Base-by-base conservation (phyloP, 2,888 invertebrate genomes). In the Scaptomyza parva region DNA sequence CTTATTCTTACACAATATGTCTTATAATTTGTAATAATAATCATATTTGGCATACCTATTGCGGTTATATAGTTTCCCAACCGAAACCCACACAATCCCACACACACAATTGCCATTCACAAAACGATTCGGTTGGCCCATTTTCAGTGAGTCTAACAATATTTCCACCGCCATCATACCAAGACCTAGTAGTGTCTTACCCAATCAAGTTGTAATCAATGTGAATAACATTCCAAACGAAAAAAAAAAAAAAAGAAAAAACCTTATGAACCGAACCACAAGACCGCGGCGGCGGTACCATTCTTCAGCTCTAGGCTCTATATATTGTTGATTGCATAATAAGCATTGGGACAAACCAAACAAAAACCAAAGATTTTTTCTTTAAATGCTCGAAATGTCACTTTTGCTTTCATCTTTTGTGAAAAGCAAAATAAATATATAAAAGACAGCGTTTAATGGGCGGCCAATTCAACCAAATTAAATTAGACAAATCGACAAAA, bases 391-490 rank as follows among this genome's bases (percentile, higher is more conserved):
- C n/a, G 6, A 72, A 87, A 63, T 76, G 82, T 87, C 88, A 83
- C 83, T 87, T 71, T 83, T 83, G 88, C 88, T 83, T 83, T 83
- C 86, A 68, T 83, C 83, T 82, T 74, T 81, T 81, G 80, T 83
- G 39, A 51, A 75, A 53, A 55, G 53, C 59, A 61, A 59, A 51
- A 55, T 59, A 53, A 55, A 70, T 62, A 52, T 3, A 30, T 12
- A n/a, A 59, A 73, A 71, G 66, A 33, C 0, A 6, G 28, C 28
- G 14, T 64, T 76, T 70, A 69, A 80, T 65, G 50, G 57, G 61
- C 52, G 64, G 30, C 44, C 66, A 63, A 77, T 58, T 51, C 59
- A 9, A 4, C 57, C 45, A 68, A 85, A 86, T 86, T 86, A 76
- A 85, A 65, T 54, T 39, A 59, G 88, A 88, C 88, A 84, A 88